These are phyloP conservation scores for Erpetoichthys calabaricus DNA, from an alignment of 2,797 vertebrate species.

Conservation along the genomic window DNA sequence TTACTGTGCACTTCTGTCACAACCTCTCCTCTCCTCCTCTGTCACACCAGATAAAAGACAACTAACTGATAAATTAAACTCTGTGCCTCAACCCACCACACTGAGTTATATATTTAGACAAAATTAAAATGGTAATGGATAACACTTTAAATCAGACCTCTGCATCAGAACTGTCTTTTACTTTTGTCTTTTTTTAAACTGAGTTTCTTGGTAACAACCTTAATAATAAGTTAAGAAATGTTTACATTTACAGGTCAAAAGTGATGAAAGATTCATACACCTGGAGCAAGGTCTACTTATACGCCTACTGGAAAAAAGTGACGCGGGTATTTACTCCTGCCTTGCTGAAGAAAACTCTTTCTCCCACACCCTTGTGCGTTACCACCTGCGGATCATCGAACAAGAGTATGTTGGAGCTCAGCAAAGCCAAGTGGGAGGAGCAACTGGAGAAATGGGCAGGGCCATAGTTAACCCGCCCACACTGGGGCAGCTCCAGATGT, in stretches of 20 bases:
- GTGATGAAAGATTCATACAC: constrained; percentile 25
- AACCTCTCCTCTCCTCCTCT: too few relatives aligned
- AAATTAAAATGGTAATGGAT: too few relatives aligned
- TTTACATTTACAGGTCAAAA: constrained; percentile 28
- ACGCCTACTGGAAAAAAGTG: constrained; percentile 37
- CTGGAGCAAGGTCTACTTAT: constrained; percentile 59
- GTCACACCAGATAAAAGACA: too few relatives aligned
- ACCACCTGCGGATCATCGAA: constrained; percentile 49
- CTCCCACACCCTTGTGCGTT: constrained; percentile 43
- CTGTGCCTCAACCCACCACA: too few relatives aligned
- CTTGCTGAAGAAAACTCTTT: constrained; percentile 45
- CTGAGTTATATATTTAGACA: too few relatives aligned
- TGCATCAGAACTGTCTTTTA: too few relatives aligned
- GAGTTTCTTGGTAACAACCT: too few relatives aligned
- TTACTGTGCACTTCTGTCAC: too few relatives aligned
- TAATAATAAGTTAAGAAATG: too few relatives aligned
- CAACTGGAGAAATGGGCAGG: constrained; percentile 7
- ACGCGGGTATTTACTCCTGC: constrained; percentile 54
- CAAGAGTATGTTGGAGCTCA: constrained; percentile 25
- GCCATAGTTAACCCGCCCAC: constrained; percentile 17
- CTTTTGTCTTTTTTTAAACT: too few relatives aligned
- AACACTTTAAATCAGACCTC: too few relatives aligned
- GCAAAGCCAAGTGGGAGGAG: constrained; percentile 11
- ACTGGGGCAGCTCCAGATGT: constrained; percentile 19
- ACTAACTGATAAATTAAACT: too few relatives aligned